Base-by-base conservation (phyloP, 2,888 invertebrate species). In the Psylliodes chrysocephalus region DNA sequence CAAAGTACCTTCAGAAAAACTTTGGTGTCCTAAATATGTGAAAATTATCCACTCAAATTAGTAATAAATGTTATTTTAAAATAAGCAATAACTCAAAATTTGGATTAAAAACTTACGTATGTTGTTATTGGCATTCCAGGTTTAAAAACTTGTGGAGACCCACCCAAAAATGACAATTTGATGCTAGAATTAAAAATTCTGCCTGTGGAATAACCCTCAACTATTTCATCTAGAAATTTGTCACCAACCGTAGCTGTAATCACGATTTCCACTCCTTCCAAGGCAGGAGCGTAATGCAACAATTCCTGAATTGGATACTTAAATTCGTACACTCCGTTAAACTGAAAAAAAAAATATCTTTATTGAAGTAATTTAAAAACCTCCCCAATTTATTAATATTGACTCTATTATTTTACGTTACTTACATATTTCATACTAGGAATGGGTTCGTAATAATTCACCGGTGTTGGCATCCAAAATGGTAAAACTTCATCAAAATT, bases 111-210 rank as follows among this genome's bases (percentile, higher is more conserved):
- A 84, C 90, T 88, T 82, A 93, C 92, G 81, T 94, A 94, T 49
- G 90, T 86, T 67, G 90, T 91, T 75, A 95, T 92, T 0, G 96
- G 94, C 93, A 97, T 96, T 6, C 93, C 87, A 0, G 98, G 97
- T 81, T 97, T 98, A 83, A 97, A 97, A 12, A 98, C 91, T 82
- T 97, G 95, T 5, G 97, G 94, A 0, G 91, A 88, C 28, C 94
- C 95, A 0, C 97, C 98, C 1, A 97, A 85, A 82, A 97, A 95
- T 33, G 89, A 86, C 0, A 97, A 87, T 56, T 89, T 88, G 5
- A 96, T 86, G 5, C 92, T 92, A 0, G 95, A 94, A 83, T 95
- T 95, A 79, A 91, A 95, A 52, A 98, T 90, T 71, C 95, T 85
- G 0, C 96, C 92, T 63, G 91, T 90, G 10, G 96, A 92, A 84